A percentile compares a stretch with the other conserved stretches of the same genome.
These are phyloP conservation scores for Chrysotoxum bicinctum DNA, from an alignment of 2,888 invertebrate species.

Conservation along the genomic window DNA sequence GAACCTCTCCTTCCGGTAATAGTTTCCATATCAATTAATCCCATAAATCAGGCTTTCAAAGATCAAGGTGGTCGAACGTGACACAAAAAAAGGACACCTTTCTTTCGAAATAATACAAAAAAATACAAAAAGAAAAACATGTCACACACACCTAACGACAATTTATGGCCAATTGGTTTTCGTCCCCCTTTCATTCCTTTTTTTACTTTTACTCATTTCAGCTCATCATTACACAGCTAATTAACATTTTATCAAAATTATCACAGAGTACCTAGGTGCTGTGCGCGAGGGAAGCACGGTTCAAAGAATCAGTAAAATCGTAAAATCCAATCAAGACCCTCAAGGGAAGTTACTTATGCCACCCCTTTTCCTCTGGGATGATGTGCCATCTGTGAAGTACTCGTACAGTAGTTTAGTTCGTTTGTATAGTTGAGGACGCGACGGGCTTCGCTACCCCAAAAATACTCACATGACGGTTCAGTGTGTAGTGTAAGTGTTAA, in stretches of 20 bases:
- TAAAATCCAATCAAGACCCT: constrained; percentile 61
- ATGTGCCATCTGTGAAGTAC: constrained; percentile 19
- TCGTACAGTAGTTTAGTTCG: neutral
- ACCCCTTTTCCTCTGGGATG: constrained; percentile 54
- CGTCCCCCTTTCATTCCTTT: constrained; percentile 4
- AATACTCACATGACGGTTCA: neutral
- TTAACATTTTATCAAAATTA: constrained; percentile 68
- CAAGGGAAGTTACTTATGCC: constrained; percentile 20
- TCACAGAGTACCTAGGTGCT: neutral
- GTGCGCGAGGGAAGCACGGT: constrained; percentile 24
- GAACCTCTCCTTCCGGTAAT: constrained; percentile 43
- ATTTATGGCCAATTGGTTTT: constrained; percentile 35
- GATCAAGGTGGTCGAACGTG: constrained; percentile 55
- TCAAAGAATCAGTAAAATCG: constrained; percentile 62
- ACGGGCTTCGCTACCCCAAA: neutral
- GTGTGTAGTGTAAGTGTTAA: constrained; percentile 48
- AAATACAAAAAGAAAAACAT: neutral
- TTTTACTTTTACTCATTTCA: constrained; percentile 38
- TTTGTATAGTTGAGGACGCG: constrained; percentile 4
- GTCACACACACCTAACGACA: constrained; percentile 33
- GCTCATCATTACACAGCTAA: constrained; percentile 69
- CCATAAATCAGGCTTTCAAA: constrained; percentile 56
- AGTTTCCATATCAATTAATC: constrained; percentile 38
- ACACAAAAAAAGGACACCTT: constrained; percentile 24
- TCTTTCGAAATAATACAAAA: neutral